Evolutionary conservation across 37 sponge, comb jelly and placozoan genomes (phyloP), one percentile per base, ranked within the genome.

Genomic region (Mnemiopsis leidyi): DNA sequence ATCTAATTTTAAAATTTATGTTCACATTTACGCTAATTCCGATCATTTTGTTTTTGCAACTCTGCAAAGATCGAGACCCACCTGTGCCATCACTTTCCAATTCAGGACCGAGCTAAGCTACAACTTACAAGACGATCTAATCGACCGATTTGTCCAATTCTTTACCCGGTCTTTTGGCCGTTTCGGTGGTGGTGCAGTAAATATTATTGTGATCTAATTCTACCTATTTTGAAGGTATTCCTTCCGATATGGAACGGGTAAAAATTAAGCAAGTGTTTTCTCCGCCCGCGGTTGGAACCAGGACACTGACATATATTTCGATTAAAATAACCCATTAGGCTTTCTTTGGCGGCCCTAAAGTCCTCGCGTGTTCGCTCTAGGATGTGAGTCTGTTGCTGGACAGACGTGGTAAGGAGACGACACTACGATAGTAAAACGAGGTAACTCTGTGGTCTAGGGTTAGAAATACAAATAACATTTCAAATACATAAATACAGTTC

Each of bases 401-500:
- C 61, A 48, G 61, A 48, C 61, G 61, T 48, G 61, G 61, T 48
- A 13, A 48, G 61, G 61, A 48, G 61, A 48, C 61, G 61, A 18
- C n/a, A n/a, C 9, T 48, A 13, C 61, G 3, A 69, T 69, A 69
- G n/a, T 25, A 69, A 69, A 69, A 69, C 73, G 29, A 69, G n/a
- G 73, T 69, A 21, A 28, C 2, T 28, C 29, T 69, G 73, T 69
- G 73, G 29, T 69, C 61, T 48, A 5, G 29, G 73, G 73, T 13
- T 77, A 77, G 79, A 77, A 77, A 77, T 77, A 77, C 79, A 77
- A 77, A 77, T 77, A 77, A 77, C 79, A 77, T 77, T 77, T 77
- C 79, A 77, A 77, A 77, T 77, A 77, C 79, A 77, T 77, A 77
- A 77, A 77, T 77, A 77, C 79, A 77, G 79, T 77, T 32, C 32